Evolutionary conservation across 2,888 invertebrate genomes (phyloP).

Genomic region (Chymomyza caudatula): DNA sequence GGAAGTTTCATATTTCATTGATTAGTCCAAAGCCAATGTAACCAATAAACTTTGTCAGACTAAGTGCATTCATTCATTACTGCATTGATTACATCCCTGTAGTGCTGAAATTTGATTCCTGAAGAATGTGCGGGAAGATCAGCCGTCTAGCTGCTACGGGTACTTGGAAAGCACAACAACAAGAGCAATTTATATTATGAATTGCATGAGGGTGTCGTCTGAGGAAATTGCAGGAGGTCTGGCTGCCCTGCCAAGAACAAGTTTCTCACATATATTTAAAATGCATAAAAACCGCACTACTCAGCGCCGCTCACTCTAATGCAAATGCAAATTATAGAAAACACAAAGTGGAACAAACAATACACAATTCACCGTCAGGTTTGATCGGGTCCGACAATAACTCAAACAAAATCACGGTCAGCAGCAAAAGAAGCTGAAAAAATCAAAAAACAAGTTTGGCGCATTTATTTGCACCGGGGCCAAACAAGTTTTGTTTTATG

Average conservation of each 20-base stretch:
- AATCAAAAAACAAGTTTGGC: slow-evolving; percentile 49
- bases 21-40: neutral
- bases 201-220: slow-evolving; percentile 40
- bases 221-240: slow-evolving; percentile 9
- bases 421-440: neutral
- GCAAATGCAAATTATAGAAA: neutral
- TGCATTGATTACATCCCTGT: neutral
- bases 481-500: slow-evolving; percentile 1
- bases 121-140: slow-evolving; percentile 53
- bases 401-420: slow-evolving; percentile 59
- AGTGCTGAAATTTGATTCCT: neutral
- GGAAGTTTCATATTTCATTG: neutral
- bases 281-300: slow-evolving; percentile 36
- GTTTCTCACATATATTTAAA: slow-evolving; percentile 40
- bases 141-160: slow-evolving; percentile 7
- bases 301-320: neutral
- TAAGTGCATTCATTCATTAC: neutral
- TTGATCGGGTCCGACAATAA: slow-evolving; percentile 49
- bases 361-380: slow-evolving; percentile 8
- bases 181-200: neutral
- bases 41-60: neutral
- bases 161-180: neutral
- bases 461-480: slow-evolving; percentile 18
- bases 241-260: slow-evolving; percentile 14
- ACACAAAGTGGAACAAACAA: neutral